Evolutionary conservation across 2,888 invertebrate genomes (phyloP).

Genomic region (Actias luna): DNA sequence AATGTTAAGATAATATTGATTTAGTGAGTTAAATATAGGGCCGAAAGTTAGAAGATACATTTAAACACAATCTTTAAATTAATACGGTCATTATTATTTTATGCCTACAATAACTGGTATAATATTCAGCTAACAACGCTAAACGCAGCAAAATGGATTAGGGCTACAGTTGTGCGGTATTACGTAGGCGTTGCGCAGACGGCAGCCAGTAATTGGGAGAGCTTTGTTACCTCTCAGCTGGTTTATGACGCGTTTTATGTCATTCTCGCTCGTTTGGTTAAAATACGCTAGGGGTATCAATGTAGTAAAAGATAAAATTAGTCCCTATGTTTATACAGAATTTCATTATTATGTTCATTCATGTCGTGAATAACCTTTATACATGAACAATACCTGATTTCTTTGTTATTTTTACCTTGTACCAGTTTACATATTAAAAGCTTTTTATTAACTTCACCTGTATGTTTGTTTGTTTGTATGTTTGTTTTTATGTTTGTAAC

Average conservation of each 20-base stretch:
- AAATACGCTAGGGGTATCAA: constrained; percentile 14
- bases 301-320: neutral
- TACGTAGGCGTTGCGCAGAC: constrained; percentile 22
- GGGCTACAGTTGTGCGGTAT: constrained; percentile 23
- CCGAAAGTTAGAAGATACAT: neutral
- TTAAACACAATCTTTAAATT: neutral
- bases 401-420: too few relatives aligned
- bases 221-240: constrained; percentile 33
- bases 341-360: neutral
- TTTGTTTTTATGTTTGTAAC: too few relatives aligned
- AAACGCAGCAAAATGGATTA: constrained; percentile 21
- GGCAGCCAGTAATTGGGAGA: constrained; percentile 29
- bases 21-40: too few relatives aligned
- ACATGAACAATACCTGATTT: too few relatives aligned
- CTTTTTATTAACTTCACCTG: neutral
- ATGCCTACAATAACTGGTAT: constrained; percentile 1
- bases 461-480: neutral
- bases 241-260: constrained; percentile 45
- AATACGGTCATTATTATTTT: neutral
- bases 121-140: constrained; percentile 5
- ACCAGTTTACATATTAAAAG: neutral
- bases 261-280: constrained; percentile 31
- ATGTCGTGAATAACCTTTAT: neutral
- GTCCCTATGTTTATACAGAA: neutral
- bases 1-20: too few relatives aligned